These are phyloP conservation scores for Polietes domitor DNA, from an alignment of 2,888 invertebrate species.

Conservation along the genomic window DNA sequence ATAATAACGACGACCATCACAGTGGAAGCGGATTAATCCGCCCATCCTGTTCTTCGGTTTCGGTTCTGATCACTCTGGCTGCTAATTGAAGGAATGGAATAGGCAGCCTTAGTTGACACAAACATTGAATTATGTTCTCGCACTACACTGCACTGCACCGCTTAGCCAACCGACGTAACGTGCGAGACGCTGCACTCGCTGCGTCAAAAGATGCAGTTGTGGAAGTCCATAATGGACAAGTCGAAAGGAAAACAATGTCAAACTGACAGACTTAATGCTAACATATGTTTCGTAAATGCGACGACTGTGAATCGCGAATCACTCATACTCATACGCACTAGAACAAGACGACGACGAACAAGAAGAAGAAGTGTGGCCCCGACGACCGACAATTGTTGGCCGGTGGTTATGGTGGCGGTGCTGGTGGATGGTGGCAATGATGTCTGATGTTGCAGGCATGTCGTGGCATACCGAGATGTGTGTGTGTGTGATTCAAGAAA, in stretches of 20 bases:
- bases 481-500: not conserved
- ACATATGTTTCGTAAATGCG: conserved; percentile 62
- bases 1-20: too few species aligned
- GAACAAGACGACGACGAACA: too few species aligned
- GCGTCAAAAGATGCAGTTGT: conserved; percentile 16
- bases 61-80: too few species aligned
- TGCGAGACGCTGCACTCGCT: not conserved
- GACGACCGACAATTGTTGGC: too few species aligned
- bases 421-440: too few species aligned
- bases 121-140: conserved; percentile 24
- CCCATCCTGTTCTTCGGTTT: not conserved
- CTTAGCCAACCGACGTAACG: not conserved
- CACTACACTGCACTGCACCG: too few species aligned
- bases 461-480: not conserved
- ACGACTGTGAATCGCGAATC: not conserved
- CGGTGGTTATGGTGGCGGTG: too few species aligned
- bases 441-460: too few species aligned
- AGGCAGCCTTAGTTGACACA: not conserved
- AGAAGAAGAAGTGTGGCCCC: not conserved
- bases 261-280: conserved; percentile 62
- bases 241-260: conserved; percentile 48
- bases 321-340: conserved; percentile 25
- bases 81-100: not conserved
- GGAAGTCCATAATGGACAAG: conserved; percentile 7
- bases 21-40: too few species aligned